Evolutionary conservation across 2,797 vertebrate genomes (phyloP).

Genomic region (Acanthurus lineatus): DNA sequence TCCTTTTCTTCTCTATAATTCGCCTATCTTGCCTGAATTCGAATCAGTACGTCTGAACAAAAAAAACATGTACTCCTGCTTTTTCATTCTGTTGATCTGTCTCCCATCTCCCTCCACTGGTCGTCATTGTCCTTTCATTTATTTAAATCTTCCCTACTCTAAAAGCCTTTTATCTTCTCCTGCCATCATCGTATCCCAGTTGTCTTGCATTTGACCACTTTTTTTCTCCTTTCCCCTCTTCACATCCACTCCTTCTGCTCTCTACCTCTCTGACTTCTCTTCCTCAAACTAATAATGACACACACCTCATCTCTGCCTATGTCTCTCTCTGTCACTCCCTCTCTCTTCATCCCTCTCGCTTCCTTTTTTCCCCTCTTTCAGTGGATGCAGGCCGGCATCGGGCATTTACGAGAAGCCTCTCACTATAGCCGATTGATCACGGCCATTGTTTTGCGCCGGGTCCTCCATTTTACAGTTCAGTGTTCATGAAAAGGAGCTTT

Average conservation of each 20-base stretch:
- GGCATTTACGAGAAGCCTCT: conserved; percentile 74
- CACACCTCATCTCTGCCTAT: conserved; percentile 47
- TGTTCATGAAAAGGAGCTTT: conserved; percentile 80
- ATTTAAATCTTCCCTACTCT: conserved; percentile 47
- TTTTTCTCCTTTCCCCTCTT: neutral
- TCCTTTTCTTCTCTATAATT: neutral
- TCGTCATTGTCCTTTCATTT: conserved; percentile 55
- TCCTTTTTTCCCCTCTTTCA: conserved; percentile 22
- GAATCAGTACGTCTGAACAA: neutral
- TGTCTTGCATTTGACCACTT: conserved; percentile 29
- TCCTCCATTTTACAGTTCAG: conserved; percentile 84
- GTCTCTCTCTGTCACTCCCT: conserved; percentile 28
- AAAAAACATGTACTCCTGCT: neutral
- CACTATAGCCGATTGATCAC: conserved; percentile 77
- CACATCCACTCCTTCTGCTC: conserved; percentile 40
- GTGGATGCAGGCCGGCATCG: conserved; percentile 32
- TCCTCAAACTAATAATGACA: conserved; percentile 57
- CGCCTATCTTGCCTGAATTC: neutral
- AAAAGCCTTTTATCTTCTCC: conserved; percentile 50
- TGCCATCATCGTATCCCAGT: conserved; percentile 28
- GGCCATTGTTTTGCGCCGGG: conserved; percentile 74
- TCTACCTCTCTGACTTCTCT: conserved; percentile 32
- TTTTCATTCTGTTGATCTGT: conserved; percentile 22
- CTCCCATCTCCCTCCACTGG: conserved; percentile 18
- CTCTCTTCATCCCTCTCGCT: conserved; percentile 31